Evolutionary conservation across 2,113 vertebrate genomes (phyloP).

Genomic region (Poecilia latipinna): DNA sequence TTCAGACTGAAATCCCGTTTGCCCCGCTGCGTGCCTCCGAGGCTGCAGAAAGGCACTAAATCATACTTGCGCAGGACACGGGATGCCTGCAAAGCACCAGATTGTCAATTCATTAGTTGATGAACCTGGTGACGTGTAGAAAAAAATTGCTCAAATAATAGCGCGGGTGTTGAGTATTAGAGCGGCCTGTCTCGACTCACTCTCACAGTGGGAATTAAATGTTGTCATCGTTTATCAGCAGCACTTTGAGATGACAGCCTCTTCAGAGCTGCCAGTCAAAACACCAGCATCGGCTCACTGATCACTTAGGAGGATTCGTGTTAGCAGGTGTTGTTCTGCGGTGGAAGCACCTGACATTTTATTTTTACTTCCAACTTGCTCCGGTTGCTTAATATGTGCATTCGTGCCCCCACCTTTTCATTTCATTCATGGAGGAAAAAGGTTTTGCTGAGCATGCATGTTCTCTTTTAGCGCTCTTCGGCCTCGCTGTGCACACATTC

Average conservation of each 20-base stretch:
- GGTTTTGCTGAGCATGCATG: constrained; percentile 51
- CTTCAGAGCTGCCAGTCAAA: constrained; percentile 41
- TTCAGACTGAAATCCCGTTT: constrained; percentile 33
- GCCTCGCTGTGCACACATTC: constrained; percentile 27
- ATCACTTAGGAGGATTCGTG: neutral
- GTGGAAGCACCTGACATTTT: constrained; percentile 15
- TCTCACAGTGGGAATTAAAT: constrained; percentile 53
- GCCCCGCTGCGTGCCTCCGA: constrained; percentile 25
- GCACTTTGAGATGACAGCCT: constrained; percentile 15
- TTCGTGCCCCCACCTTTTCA: neutral
- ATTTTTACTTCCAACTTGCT: constrained; percentile 36
- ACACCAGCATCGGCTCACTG: constrained; percentile 6
- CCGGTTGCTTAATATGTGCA: constrained; percentile 12
- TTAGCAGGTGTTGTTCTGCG: constrained; percentile 1
- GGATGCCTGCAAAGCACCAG: constrained; percentile 16
- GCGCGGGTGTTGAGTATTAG: neutral
- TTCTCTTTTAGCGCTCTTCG: constrained; percentile 32
- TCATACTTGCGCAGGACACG: constrained; percentile 22
- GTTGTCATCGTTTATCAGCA: constrained; percentile 55
- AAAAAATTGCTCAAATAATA: constrained; percentile 3
- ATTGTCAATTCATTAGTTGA: constrained; percentile 31
- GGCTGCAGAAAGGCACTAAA: constrained; percentile 15
- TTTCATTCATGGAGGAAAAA: constrained; percentile 27
- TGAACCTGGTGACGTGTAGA: constrained; percentile 16
- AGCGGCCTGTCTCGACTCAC: constrained; percentile 31